A percentile compares a stretch with the other conserved stretches of the same genome.
Conservation (phyloP, 2,113 vertebrate species). For the Nyctibius bracteatus region DNA sequence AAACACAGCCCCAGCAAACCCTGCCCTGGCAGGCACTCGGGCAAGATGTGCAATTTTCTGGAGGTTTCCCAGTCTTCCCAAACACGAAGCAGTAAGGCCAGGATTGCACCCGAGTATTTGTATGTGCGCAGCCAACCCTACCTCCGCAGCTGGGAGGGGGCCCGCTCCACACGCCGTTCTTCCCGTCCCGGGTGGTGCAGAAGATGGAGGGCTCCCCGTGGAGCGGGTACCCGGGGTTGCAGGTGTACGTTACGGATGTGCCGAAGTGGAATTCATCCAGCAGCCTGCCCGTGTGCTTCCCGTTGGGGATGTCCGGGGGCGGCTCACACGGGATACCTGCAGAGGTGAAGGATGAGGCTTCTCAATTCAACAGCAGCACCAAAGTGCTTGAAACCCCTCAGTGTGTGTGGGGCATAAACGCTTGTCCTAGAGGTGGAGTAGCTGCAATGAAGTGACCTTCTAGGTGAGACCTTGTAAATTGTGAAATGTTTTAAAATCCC, state of each 20-base stretch:
- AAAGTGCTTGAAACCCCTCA: fast-evolving
- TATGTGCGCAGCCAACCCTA: not conserved
- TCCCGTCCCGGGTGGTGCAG: conserved; percentile 58
- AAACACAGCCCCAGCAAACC: fast-evolving
- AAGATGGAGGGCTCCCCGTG: conserved; percentile 47
- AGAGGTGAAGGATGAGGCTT: not conserved
- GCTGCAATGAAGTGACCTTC: not conserved
- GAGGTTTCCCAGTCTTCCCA: too few species aligned
- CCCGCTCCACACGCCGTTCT: conserved; percentile 56
- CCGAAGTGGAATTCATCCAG: conserved; percentile 40
- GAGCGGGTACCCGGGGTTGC: not conserved
- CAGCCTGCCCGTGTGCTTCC: not conserved
- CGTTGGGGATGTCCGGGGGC: conserved; percentile 53
- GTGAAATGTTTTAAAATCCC: not conserved
- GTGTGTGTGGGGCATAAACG: not conserved
- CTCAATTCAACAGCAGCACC: not conserved
- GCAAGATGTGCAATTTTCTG: fast-evolving
- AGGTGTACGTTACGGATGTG: conserved; percentile 39
- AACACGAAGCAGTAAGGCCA: fast-evolving
- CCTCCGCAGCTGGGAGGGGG: conserved; percentile 17
- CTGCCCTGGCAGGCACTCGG: not conserved
- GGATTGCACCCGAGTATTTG: fast-evolving
- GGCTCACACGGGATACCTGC: conserved; percentile 61
- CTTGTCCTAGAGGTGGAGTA: not conserved
- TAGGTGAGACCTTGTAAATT: not conserved